Conservation (phyloP, 2,113 vertebrate species). For the Coryphaenoides rupestris region DNA sequence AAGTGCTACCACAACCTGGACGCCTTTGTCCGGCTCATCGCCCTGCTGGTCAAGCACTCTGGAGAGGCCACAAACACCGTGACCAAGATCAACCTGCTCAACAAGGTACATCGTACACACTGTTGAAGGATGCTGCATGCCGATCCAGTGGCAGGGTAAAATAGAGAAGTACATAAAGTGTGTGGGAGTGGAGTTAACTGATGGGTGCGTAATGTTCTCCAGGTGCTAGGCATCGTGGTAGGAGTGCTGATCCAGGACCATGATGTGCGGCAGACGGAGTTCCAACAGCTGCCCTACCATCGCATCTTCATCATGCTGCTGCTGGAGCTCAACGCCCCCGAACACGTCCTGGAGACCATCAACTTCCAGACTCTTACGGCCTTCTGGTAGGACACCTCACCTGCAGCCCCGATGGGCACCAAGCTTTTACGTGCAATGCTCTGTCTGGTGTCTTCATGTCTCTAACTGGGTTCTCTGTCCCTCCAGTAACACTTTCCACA, state of each 20-base stretch:
- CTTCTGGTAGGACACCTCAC: slow-evolving; percentile 81
- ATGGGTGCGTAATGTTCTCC: not conserved
- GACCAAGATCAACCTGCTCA: slow-evolving; percentile 97
- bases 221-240: slow-evolving; percentile 97
- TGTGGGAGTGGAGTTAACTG: too few species aligned
- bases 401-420: not conserved
- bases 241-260: slow-evolving; percentile 97
- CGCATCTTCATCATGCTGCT: slow-evolving; percentile 98
- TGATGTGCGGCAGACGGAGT: slow-evolving; percentile 95
- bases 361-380: slow-evolving; percentile 99
- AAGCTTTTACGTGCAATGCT: not conserved
- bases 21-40: slow-evolving; percentile 95
- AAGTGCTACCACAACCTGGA: slow-evolving; percentile 99
- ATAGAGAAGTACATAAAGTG: not conserved
- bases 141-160: too few species aligned
- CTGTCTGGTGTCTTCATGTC: not conserved
- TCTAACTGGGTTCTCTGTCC: slow-evolving; percentile 26
- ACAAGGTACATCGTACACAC: slow-evolving; percentile 77
- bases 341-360: slow-evolving; percentile 97
- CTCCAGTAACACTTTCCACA: slow-evolving; percentile 97
- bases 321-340: slow-evolving; percentile 95
- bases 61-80: slow-evolving; percentile 98
- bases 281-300: slow-evolving; percentile 97
- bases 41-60: slow-evolving; percentile 95
- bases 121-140: too few species aligned